Percentiles rank a stretch among this genome's conserved stretches.
Conservation (phyloP, 2,113 vertebrate species). For the Crotalus horridus region DNA sequence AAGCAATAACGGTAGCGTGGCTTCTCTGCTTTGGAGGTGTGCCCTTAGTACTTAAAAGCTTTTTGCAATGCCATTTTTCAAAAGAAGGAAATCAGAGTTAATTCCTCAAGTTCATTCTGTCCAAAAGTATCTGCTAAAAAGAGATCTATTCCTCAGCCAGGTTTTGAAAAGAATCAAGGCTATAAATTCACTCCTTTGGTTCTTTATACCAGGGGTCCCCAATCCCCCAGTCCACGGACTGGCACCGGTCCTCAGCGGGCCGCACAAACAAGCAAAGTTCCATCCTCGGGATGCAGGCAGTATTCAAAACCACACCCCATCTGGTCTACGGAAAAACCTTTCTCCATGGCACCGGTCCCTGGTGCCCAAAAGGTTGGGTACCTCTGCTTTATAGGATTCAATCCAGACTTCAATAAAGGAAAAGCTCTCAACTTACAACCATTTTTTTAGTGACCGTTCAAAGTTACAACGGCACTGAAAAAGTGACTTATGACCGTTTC, state of each 20-base stretch:
- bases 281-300: no score
- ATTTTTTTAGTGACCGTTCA: neutral
- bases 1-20: slow-evolving; percentile 8
- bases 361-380: no score
- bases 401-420: neutral
- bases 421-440: neutral
- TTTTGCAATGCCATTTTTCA: neutral
- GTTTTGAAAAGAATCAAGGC: neutral
- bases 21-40: slow-evolving; percentile 12
- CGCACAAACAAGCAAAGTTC: no score
- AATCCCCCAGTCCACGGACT: no score
- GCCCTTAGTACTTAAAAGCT: neutral
- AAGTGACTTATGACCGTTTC: no score
- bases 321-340: no score
- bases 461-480: neutral
- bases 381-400: neutral
- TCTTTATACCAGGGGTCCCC: no score
- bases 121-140: neutral
- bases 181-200: no score
- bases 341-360: no score
- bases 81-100: neutral
- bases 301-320: no score
- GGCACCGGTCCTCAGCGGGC: no score
- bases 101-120: no score
- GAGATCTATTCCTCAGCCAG: neutral